A percentile compares a stretch with the other conserved stretches of the same genome.
These are phyloP conservation scores for Xiphophorus maculatus DNA, from an alignment of 2,113 vertebrate species.

Conservation along the genomic window DNA sequence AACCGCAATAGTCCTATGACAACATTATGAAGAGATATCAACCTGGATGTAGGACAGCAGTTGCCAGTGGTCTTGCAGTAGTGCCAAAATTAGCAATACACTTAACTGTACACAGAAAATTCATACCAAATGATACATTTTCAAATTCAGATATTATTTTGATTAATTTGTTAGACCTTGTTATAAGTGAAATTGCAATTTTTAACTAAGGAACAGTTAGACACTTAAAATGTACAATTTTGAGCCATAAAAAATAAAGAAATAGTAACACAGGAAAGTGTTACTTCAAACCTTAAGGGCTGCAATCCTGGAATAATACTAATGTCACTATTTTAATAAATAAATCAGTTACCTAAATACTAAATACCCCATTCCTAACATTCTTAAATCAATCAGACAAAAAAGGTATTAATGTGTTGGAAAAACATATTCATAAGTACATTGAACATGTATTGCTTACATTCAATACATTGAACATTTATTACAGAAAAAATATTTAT, in stretches of 20 bases:
- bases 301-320: too few relatives aligned
- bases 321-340: neutral
- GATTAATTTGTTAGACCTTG: neutral
- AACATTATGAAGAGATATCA: neutral
- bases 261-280: too few relatives aligned
- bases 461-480: neutral
- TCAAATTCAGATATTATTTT: too few relatives aligned
- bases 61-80: too few relatives aligned
- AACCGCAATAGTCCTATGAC: too few relatives aligned
- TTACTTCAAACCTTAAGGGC: too few relatives aligned
- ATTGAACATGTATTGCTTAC: neutral
- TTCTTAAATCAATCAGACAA: too few relatives aligned
- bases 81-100: too few relatives aligned
- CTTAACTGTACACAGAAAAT: too few relatives aligned
- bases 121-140: too few relatives aligned
- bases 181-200: neutral
- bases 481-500: neutral
- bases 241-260: neutral
- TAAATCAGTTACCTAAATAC: neutral
- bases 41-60: neutral
- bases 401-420: too few relatives aligned
- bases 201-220: neutral
- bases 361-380: too few relatives aligned
- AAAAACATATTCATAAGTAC: neutral
- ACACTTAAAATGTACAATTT: neutral